Conservation (phyloP, 2,888 invertebrate species). For the Dryobotodes eremita region DNA sequence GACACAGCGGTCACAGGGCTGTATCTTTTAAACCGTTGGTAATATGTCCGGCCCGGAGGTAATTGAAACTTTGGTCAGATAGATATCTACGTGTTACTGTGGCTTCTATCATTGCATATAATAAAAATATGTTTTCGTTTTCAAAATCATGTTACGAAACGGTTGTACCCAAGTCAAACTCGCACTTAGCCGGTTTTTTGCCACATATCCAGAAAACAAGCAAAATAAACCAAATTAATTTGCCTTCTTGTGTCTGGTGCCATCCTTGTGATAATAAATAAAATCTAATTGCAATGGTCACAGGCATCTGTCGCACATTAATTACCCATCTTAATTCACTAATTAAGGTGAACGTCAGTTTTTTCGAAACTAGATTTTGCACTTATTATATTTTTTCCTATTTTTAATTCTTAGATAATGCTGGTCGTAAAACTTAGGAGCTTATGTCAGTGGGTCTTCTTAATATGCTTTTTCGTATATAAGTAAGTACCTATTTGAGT, state of each 20-base stretch:
- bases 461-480: background rate
- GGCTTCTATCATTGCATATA: too few relatives aligned
- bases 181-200: background rate
- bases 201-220: background rate
- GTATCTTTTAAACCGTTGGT: too few relatives aligned
- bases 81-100: too few relatives aligned
- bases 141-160: background rate
- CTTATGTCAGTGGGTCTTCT: background rate
- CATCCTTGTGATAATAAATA: conserved; percentile 16
- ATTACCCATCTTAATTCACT: conserved; percentile 31
- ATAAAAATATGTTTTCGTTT: background rate
- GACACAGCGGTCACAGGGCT: too few relatives aligned
- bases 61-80: too few relatives aligned
- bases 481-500: background rate
- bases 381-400: conserved; percentile 15
- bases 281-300: conserved; percentile 9
- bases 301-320: conserved; percentile 25
- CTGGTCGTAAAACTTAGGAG: conserved; percentile 30
- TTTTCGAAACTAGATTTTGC: conserved; percentile 30
- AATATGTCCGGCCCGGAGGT: too few relatives aligned
- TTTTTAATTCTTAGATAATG: conserved; percentile 17
- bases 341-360: conserved; percentile 23
- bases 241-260: background rate
- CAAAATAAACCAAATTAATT: background rate
- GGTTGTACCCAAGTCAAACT: background rate